Evolutionary conservation across 1,140 invertebrate genomes (phyloP), one percentile per base, ranked within the genome.

Genomic region (Meloidogyne exigua): DNA sequence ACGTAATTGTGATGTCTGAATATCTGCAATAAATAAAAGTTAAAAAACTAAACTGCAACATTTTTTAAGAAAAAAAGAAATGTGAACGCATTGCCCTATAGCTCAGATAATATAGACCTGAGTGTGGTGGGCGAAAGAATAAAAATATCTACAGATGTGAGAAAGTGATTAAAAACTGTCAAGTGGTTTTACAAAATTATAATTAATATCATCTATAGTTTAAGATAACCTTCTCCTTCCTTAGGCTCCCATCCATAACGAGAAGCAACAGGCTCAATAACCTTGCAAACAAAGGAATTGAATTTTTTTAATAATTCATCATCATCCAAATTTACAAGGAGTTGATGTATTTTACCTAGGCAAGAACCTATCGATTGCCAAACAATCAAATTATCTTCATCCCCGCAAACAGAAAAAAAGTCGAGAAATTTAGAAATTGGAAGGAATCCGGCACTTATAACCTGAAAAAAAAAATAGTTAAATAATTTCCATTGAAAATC

Each of bases 1-100:
- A 69, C 95, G 89, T 25, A 98, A 89, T 80, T 98, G 90, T 0
- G 92, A 93, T 76, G 93, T 91, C 90, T 91, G 81, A n/a, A 87
- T 78, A 69, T 79, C 75, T 81, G 68, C 68, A 68, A 75, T n/a
- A 12, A n/a, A n/a, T n/a, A n/a, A n/a, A n/a, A n/a, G n/a, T n/a
- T n/a, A n/a, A n/a, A n/a, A n/a, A n/a, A n/a, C n/a, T n/a, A n/a
- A n/a, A n/a, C n/a, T n/a, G n/a, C n/a, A n/a, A n/a, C n/a, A n/a
- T n/a, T n/a, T n/a, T n/a, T n/a, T n/a, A n/a, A n/a, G n/a, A n/a
- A n/a, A n/a, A n/a, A n/a, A n/a, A n/a, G n/a, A n/a, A n/a, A n/a
- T n/a, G n/a, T n/a, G n/a, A n/a, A n/a, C n/a, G n/a, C n/a, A n/a
- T n/a, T n/a, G n/a, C n/a, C n/a, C n/a, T n/a, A n/a, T n/a, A n/a